A percentile compares a stretch with the other conserved stretches of the same genome.
phyloP scores from a whole-genome alignment of 2,888 invertebrate species.

The Pyrgus malvae region DNA sequence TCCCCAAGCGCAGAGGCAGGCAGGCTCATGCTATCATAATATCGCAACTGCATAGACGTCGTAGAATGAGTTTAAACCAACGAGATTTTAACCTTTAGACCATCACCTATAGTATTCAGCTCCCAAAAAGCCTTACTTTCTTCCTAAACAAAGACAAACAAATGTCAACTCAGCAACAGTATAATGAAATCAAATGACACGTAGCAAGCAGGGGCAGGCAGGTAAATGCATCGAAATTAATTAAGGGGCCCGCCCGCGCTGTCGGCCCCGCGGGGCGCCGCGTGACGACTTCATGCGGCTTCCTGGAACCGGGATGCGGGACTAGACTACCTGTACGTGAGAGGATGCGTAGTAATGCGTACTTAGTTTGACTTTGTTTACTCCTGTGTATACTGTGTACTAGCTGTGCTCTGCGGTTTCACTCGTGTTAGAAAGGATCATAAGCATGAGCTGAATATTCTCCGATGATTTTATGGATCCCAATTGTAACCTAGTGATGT shows the following conservation, averaged over 20 bases:
- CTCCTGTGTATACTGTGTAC: no score
- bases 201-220: constrained; percentile 33
- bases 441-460: no score
- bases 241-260: constrained; percentile 77
- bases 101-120: no score
- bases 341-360: neutral
- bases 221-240: constrained; percentile 77
- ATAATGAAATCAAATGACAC: constrained; percentile 26
- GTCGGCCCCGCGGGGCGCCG: constrained; percentile 63
- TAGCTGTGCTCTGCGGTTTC: no score
- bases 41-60: no score
- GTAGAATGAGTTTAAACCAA: no score
- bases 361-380: neutral
- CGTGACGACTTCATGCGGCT: constrained; percentile 77
- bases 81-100: no score
- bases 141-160: neutral
- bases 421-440: no score
- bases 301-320: constrained; percentile 55
- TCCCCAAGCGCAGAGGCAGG: no score
- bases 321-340: neutral
- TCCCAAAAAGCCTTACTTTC: neutral
- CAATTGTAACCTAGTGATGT: no score
- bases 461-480: no score
- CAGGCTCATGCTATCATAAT: no score
- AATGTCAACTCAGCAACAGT: constrained; percentile 19